phyloP scores from a whole-genome alignment of 2,113 vertebrate genomes.

The Silurus glanis region DNA sequence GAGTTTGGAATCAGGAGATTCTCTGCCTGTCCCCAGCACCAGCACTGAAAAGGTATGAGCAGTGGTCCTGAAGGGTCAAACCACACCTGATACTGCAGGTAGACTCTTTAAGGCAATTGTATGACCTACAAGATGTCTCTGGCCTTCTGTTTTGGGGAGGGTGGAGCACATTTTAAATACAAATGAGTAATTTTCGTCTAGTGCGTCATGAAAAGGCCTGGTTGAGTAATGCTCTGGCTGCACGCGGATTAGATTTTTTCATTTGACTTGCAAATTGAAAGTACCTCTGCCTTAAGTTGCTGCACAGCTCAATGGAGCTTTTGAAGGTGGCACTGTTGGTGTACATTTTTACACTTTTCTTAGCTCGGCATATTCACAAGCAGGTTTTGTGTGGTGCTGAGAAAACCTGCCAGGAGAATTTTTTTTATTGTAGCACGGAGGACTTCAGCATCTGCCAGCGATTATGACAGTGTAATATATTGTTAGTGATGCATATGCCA shows the following conservation, averaged over 20 bases:
- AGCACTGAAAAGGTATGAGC: constrained; percentile 73
- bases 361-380: not conserved
- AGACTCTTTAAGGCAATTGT: not conserved
- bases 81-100: not conserved
- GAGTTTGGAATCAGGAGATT: constrained; percentile 66
- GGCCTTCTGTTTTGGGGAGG: not conserved
- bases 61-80: not conserved
- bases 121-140: not conserved
- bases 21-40: constrained; percentile 65
- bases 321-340: constrained; percentile 33
- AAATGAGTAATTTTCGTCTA: constrained; percentile 12
- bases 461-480: not conserved
- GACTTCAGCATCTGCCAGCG: not conserved
- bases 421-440: not conserved
- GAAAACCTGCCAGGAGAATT: not conserved
- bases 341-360: not conserved
- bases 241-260: constrained; percentile 15
- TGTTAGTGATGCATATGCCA: not conserved
- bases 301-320: constrained; percentile 36
- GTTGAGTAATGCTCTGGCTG: not conserved
- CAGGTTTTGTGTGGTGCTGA: not conserved
- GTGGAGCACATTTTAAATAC: constrained; percentile 11
- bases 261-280: constrained; percentile 56
- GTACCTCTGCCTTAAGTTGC: constrained; percentile 6
- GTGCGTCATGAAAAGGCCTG: constrained; percentile 19